Evolutionary conservation across 2,888 invertebrate species (phyloP), one percentile per base, ranked within the genome.

Genomic region (Drosophila phalerata): DNA sequence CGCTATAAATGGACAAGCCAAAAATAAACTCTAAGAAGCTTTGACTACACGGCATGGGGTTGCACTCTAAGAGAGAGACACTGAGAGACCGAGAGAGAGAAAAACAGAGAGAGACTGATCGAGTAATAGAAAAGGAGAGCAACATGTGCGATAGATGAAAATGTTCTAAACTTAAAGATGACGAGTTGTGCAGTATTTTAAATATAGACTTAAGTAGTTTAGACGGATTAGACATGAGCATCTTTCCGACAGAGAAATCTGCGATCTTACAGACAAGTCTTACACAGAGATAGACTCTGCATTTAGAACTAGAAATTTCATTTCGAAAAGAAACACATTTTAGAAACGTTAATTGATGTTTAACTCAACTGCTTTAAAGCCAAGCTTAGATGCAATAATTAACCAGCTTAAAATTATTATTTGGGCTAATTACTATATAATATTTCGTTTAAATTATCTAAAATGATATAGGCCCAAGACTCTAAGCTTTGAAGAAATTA

Each of bases 1-100:
- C 73, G 73, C 81, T 85, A 85, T 85, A 82, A 82, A 71, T 82
- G 86, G 69, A 58, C 53, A 55, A 67, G 64, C 68, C 82, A 81
- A 67, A 81, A 85, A 81, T 81, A 85, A 69, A 71, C 53, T 47
- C 30, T 47, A 52, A 52, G 69, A 69, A 69, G 68, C 79, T 78
- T 76, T 73, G 79, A 51, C 53, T 58, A 68, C 74, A 65, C 56
- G 45, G 42, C 79, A 76, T 68, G 74, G 74, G 74, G 64, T 43
- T 75, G 52, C 47, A 56, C 19, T 34, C 34, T 10, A 19, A 48
- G 49, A 67, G 19, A 45, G 51, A 73, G 70, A 42, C 66, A 56
- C 13, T 0, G 11, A 53, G 11, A 61, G 11, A 4, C 28, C 22
- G 4, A 28, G 28, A 28, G 28, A 28, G 28, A 17, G 19, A 10